Evolutionary conservation across 2,797 vertebrate species (phyloP).

Genomic region (Mycteria americana): DNA sequence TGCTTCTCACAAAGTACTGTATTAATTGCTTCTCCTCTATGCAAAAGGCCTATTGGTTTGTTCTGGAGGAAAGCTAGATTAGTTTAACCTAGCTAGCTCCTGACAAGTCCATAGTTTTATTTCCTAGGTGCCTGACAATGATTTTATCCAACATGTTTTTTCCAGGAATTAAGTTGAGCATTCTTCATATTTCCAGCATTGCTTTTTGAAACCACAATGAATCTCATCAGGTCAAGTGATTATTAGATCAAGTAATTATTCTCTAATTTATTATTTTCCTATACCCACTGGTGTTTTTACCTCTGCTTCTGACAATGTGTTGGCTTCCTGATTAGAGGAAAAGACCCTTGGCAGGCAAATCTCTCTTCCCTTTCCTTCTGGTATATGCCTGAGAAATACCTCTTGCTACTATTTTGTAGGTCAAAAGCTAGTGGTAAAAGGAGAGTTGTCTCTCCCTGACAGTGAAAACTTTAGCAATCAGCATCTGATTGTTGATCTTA

Average conservation of each 20-base stretch:
- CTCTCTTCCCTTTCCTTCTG: background rate
- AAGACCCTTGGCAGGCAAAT: background rate
- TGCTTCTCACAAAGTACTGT: background rate
- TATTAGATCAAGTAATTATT: background rate
- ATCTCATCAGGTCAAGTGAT: background rate
- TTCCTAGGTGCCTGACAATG: background rate
- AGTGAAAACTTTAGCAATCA: background rate
- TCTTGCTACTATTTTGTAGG: background rate
- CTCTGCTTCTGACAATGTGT: background rate
- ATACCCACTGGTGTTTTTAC: rapidly evolving
- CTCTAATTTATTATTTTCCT: background rate
- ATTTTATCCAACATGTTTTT: background rate
- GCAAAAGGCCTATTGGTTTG: background rate
- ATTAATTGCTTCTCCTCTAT: background rate
- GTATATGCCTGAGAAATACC: background rate
- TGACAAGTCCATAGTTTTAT: background rate
- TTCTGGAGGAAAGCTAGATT: background rate
- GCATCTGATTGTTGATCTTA: background rate
- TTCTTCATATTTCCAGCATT: background rate
- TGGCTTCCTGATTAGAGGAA: background rate
- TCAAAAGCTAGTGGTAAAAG: background rate
- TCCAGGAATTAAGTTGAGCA: background rate
- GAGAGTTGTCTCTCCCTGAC: background rate
- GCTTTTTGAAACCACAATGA: background rate
- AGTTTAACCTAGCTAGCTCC: background rate